Base-by-base conservation (phyloP, 2,113 vertebrate species). In the Eudyptes chrysolophus region DNA sequence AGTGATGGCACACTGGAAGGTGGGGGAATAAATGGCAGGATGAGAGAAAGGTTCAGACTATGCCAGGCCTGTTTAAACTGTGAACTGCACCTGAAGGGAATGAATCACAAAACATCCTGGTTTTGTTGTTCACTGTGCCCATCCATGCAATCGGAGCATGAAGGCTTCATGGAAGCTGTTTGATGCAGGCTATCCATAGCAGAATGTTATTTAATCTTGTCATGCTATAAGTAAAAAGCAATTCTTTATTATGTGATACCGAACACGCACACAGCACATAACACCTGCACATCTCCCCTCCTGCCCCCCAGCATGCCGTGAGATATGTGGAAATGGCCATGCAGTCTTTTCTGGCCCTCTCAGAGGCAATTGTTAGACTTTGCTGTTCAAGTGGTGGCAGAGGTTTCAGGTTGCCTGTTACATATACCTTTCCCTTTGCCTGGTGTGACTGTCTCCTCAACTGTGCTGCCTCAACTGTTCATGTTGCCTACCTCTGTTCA, bases 91-190 rank as follows among this genome's bases (percentile, higher is more conserved):
- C 17, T 52, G 32, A 60, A 64, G 7, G 17, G 19, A 34, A 30
- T 54, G 24, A 68, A 52, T 84, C 30, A 66, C n/a, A 66, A 57
- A 57, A 49, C n/a, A 64, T 20, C 15, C 42, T 14, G 10, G 20
- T 26, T 82, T 82, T 84, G 44, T 61, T 2, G 2, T 84, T 44
- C 4, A 0, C 36, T 72, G 6, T 57, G 36, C 25, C 32, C 7
- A 14, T 2, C 34, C 5, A 3, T 48, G 40, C 44, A 68, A 7
- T 0, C 44, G 30, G 18, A 42, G 10, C 0, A 0, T 17, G 19
- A 66, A 58, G 38, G 24, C 55, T 61, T 77, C 49, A 62, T 27
- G 34, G 27, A 94, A 79, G 34, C 38, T 36, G 19, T 76, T 64
- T 54, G 38, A 68, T 86, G 40, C n/a, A 38, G 27, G 36, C 46